phyloP scores from a whole-genome alignment of 2,888 invertebrate genomes.

The Harpalus rufipes region DNA sequence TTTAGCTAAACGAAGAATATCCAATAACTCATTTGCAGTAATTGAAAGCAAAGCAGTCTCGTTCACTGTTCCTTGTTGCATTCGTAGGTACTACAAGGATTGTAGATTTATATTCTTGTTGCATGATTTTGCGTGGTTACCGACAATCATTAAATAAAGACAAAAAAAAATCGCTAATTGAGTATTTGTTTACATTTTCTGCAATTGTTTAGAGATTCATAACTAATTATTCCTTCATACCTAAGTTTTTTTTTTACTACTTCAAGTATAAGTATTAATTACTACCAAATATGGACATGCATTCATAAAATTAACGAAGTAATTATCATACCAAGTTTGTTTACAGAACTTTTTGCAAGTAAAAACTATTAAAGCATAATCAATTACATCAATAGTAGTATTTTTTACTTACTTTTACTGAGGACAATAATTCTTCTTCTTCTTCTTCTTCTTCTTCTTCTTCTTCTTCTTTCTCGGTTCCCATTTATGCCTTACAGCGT shows the following conservation, averaged over 20 bases:
- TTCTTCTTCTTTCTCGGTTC: too few species aligned
- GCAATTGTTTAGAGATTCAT: not conserved
- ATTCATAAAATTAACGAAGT: not conserved
- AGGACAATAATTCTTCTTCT: too few species aligned
- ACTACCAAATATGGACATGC: not conserved
- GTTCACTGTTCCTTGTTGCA: conserved; percentile 5
- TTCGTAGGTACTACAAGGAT: not conserved
- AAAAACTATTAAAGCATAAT: not conserved
- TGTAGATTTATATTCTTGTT: not conserved
- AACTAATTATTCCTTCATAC: not conserved
- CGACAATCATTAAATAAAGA: not conserved
- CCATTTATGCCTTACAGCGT: too few species aligned
- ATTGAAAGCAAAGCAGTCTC: conserved; percentile 38
- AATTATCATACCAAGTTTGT: not conserved
- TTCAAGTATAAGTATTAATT: not conserved
- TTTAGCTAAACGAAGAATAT: conserved; percentile 55
- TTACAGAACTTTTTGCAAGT: not conserved
- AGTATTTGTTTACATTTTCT: not conserved
- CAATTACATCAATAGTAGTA: not conserved
- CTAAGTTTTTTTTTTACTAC: not conserved
- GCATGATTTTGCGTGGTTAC: conserved; percentile 1
- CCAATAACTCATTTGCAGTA: conserved; percentile 50
- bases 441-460: too few species aligned
- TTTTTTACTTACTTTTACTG: not conserved
- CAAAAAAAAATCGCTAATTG: not conserved